phyloP scores from a whole-genome alignment of 2,113 vertebrate genomes.

The Dermatemys mawii region DNA sequence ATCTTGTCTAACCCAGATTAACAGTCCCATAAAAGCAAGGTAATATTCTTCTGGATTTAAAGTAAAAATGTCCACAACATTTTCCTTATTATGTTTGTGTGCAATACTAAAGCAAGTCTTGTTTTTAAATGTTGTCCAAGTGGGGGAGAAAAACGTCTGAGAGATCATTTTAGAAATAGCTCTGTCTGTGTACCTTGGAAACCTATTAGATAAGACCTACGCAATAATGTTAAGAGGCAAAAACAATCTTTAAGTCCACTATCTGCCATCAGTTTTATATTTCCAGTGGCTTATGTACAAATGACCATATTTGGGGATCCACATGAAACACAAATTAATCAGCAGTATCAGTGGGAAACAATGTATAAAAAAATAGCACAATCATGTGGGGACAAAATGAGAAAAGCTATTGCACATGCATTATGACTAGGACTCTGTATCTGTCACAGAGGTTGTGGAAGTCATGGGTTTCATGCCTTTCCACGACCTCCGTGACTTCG shows the following conservation, averaged over 20 bases:
- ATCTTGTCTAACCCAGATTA: constrained; percentile 9
- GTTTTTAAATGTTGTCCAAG: background rate
- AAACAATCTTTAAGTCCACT: background rate
- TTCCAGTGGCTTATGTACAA: background rate
- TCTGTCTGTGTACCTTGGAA: background rate
- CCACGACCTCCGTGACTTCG: too few relatives aligned
- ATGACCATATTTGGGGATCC: background rate
- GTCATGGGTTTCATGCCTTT: too few relatives aligned
- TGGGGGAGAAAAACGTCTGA: background rate
- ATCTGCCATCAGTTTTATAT: background rate
- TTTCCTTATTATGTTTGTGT: background rate
- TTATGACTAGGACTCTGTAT: background rate
- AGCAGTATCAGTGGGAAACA: background rate
- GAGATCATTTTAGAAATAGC: background rate
- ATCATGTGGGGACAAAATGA: background rate
- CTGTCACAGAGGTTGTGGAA: too few relatives aligned
- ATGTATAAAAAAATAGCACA: background rate
- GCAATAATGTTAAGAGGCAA: background rate
- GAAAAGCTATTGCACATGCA: background rate
- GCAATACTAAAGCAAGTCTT: background rate
- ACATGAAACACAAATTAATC: background rate
- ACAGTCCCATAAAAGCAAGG: background rate
- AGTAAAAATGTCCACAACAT: background rate
- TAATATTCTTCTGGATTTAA: background rate
- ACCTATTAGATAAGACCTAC: background rate